phyloP scores from a whole-genome alignment of 2,888 invertebrate genomes.

The Drosophila atripex region DNA sequence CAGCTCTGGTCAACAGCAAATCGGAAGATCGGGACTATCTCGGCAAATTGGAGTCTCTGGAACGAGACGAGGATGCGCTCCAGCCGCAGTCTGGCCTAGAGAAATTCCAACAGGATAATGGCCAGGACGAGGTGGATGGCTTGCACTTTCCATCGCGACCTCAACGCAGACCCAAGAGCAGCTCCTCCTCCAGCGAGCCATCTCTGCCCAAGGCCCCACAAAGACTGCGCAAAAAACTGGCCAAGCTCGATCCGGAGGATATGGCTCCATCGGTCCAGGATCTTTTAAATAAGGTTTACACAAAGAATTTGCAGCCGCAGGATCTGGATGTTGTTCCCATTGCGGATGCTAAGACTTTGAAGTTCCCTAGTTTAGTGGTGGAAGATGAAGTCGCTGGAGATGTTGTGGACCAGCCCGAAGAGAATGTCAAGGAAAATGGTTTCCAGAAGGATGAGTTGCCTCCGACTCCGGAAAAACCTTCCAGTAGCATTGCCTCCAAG shows the following conservation, averaged over 20 bases:
- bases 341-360: conserved; percentile 21
- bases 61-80: conserved; percentile 57
- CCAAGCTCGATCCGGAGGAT: conserved; percentile 74
- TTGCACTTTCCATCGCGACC: conserved; percentile 77
- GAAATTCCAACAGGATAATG: conserved; percentile 1
- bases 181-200: conserved; percentile 80
- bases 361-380: conserved; percentile 68
- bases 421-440: background rate
- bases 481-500: conserved; percentile 37
- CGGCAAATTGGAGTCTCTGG: conserved; percentile 70
- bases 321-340: conserved; percentile 1
- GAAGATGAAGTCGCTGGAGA: conserved; percentile 56
- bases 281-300: conserved; percentile 65
- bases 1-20: conserved; percentile 25
- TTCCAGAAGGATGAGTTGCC: background rate
- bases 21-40: conserved; percentile 63
- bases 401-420: conserved; percentile 14
- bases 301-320: conserved; percentile 8
- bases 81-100: conserved; percentile 1
- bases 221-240: conserved; percentile 73
- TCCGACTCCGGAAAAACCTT: conserved; percentile 4
- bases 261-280: conserved; percentile 83
- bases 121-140: conserved; percentile 50
- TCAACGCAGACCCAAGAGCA: conserved; percentile 77
- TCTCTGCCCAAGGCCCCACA: conserved; percentile 70